phyloP scores from a whole-genome alignment of 2,797 vertebrate species.

The Cryptoblepharus egeriae region DNA sequence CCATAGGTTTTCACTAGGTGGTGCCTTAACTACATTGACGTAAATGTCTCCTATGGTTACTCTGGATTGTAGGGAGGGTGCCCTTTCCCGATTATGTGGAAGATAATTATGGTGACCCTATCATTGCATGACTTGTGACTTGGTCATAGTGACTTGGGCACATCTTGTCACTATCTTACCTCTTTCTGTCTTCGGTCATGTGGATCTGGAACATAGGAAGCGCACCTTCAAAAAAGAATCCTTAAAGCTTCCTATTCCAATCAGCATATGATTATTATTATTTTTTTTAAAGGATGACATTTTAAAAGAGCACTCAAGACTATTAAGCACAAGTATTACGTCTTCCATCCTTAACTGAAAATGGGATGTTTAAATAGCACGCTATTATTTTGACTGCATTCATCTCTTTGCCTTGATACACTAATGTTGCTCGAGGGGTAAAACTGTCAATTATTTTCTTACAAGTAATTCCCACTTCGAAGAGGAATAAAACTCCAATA shows the following conservation, averaged over 20 bases:
- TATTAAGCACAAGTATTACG: constrained; percentile 35
- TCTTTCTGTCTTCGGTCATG: neutral
- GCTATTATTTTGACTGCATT: constrained; percentile 58
- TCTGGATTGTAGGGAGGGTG: no score
- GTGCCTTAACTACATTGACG: no score
- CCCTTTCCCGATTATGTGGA: no score
- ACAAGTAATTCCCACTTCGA: constrained; percentile 55
- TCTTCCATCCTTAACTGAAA: constrained; percentile 9
- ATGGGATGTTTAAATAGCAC: constrained; percentile 43
- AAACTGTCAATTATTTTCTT: constrained; percentile 55
- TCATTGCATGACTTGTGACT: no score
- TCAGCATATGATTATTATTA: constrained; percentile 40
- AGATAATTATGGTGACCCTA: no score
- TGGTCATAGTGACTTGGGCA: no score
- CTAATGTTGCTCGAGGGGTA: constrained; percentile 53
- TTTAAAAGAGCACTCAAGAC: constrained; percentile 44
- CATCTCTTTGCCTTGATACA: constrained; percentile 49
- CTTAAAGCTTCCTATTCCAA: constrained; percentile 30
- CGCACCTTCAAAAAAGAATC: constrained; percentile 7
- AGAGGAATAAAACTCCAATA: constrained; percentile 55
- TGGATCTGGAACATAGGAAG: constrained; percentile 34
- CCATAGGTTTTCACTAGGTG: no score
- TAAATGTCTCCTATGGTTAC: no score
- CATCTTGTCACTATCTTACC: no score
- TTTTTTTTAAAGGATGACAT: constrained; percentile 33